A percentile compares a stretch with the other conserved stretches of the same genome.
These are phyloP conservation scores for Myocastor coypus DNA, from an alignment of 2,113 vertebrate genomes.

Conservation along the genomic window DNA sequence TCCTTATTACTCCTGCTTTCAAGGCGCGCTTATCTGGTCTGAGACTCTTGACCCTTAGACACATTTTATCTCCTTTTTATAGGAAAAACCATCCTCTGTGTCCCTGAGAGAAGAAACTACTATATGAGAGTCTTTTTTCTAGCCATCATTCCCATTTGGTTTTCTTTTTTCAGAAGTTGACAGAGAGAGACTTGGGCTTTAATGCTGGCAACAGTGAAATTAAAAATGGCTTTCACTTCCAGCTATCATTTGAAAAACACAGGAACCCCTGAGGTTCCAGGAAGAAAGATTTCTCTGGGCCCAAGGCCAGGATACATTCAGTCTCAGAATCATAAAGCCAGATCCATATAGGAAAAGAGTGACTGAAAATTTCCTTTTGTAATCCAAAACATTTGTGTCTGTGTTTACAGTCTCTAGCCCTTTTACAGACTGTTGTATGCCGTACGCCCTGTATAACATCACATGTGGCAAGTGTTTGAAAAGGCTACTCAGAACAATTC, in stretches of 20 bases:
- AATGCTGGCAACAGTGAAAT: not conserved
- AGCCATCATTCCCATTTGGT: not conserved
- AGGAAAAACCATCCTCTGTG: not conserved
- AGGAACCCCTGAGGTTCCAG: not conserved
- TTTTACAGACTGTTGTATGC: not conserved
- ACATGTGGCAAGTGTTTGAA: not conserved
- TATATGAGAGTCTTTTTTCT: not conserved
- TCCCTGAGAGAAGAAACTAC: not conserved
- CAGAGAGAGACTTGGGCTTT: not conserved
- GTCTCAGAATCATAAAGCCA: not conserved
- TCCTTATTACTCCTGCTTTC: not conserved
- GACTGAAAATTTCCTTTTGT: not conserved
- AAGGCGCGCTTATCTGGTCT: not conserved
- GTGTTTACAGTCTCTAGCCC: not conserved
- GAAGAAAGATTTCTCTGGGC: constrained; percentile 34
- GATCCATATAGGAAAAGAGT: not conserved
- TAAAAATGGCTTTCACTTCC: constrained; percentile 3
- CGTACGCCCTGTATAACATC: not conserved
- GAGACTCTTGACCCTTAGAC: not conserved
- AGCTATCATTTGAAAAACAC: constrained; percentile 13
- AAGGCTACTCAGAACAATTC: not conserved
- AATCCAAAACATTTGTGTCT: not conserved
- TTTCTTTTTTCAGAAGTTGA: not conserved
- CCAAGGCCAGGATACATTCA: not conserved
- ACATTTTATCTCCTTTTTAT: not conserved